Base-by-base conservation (phyloP, 2,113 vertebrate genomes). In the Caranx melampygus region DNA sequence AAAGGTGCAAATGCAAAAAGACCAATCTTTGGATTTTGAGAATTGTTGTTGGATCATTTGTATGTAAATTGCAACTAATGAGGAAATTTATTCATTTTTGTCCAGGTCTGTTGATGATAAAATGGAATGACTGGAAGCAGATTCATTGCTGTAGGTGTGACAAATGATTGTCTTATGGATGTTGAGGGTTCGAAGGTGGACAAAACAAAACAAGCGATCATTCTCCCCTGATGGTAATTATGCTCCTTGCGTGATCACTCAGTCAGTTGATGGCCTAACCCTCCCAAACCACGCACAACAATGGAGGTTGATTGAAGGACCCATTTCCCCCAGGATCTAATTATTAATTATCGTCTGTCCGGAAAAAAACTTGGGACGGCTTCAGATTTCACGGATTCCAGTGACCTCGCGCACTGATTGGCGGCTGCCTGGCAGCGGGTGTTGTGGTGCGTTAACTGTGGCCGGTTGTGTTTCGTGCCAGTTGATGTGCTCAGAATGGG, bases 191-290 rank as follows among this genome's bases (percentile, higher is more conserved):
- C 33, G 42, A 16, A 62, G 68, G 42, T 78, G 72, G 74, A 58
- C 65, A 65, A 68, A 88, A 72, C 55, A 72, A 83, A 83, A 71
- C 58, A 74, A 83, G 55, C 16, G 6, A 52, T 67, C 78, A 71
- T 90, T 89, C 79, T 85, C 88, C 64, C 87, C 15, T 52, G 77
- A 85, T 68, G 57, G 42, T 81, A 88, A 90, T 91, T 80, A 85
- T 16, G 62, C 55, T 64, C 52, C 51, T 33, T 68, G 65, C 72
- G 78, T 83, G 78, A 90, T 89, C 78, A 86, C 64, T 85, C 75
- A 67, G 54, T 21, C 61, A 75, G 40, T 34, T 77, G 81, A 82
- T 31, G n/a, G 54, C 63, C 49, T 45, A 85, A 87, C 61, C 14
- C 65, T 75, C 54, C 67, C 47, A 66, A 75, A 35, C 55, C 2